These are phyloP conservation scores for Riparia riparia DNA, from an alignment of 2,113 vertebrate genomes.

Conservation along the genomic window DNA sequence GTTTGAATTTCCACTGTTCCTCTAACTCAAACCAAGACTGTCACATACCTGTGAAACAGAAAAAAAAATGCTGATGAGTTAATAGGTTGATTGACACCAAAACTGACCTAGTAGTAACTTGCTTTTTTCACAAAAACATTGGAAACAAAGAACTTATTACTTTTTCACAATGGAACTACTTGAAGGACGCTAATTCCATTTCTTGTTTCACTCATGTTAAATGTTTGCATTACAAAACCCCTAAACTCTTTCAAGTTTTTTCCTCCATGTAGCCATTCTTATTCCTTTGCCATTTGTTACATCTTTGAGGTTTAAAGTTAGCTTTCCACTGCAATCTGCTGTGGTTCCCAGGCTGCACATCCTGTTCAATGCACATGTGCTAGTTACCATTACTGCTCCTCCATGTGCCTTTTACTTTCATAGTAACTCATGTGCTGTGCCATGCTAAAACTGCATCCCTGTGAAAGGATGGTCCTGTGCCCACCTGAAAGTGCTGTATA, in stretches of 20 bases:
- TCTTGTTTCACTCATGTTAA: background rate
- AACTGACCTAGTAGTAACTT: background rate
- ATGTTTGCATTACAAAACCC: background rate
- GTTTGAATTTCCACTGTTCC: background rate
- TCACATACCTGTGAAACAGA: background rate
- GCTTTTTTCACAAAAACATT: background rate
- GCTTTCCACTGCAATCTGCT: background rate
- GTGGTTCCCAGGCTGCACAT: background rate
- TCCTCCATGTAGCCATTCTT: background rate
- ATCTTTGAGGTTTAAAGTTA: background rate
- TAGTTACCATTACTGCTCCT: background rate
- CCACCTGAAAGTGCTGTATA: background rate
- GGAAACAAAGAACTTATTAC: background rate
- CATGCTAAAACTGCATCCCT: background rate
- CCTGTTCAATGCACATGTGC: background rate
- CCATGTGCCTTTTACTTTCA: background rate
- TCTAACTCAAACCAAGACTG: background rate
- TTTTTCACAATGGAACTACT: background rate
- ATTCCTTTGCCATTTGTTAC: background rate
- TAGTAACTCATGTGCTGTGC: background rate
- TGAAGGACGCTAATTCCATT: background rate
- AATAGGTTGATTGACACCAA: background rate
- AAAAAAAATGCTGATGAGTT: background rate
- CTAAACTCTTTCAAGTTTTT: background rate
- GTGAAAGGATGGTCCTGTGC: background rate